These are phyloP conservation scores for Trachelus tabidus DNA, from an alignment of 2,888 invertebrate species.

Conservation along the genomic window DNA sequence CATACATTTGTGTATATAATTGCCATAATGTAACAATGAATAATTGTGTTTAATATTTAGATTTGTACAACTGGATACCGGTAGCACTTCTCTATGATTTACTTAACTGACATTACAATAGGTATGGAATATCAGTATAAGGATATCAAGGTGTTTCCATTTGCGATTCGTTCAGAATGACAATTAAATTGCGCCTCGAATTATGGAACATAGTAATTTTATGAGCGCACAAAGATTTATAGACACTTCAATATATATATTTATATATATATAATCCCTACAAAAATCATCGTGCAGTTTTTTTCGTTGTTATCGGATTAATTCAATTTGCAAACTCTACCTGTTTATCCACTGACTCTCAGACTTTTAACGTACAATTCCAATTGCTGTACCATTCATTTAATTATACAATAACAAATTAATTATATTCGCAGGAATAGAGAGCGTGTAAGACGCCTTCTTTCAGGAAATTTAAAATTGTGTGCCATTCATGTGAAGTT, in stretches of 20 bases:
- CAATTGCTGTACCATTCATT: background rate
- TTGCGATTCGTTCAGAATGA: background rate
- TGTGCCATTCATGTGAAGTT: background rate
- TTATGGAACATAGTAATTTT: constrained; percentile 1
- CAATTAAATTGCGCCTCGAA: background rate
- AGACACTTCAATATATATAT: background rate
- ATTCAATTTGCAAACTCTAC: background rate
- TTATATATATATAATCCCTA: background rate
- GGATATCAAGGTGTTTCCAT: background rate
- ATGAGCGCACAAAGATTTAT: background rate
- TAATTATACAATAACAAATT: background rate
- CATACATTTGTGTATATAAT: constrained; percentile 56
- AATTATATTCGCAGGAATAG: background rate
- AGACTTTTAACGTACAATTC: background rate
- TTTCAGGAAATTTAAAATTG: background rate
- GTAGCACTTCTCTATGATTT: constrained; percentile 37
- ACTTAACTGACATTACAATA: constrained; percentile 43
- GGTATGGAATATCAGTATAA: background rate
- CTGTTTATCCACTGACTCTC: background rate
- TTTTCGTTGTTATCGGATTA: background rate
- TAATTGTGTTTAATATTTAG: constrained; percentile 42
- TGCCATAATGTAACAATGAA: constrained; percentile 58
- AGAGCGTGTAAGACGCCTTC: background rate
- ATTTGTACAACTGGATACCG: constrained; percentile 58
- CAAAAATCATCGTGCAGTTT: background rate